Evolutionary conservation across 2,113 vertebrate genomes (phyloP).

Genomic region (Ardeotis arabs): DNA sequence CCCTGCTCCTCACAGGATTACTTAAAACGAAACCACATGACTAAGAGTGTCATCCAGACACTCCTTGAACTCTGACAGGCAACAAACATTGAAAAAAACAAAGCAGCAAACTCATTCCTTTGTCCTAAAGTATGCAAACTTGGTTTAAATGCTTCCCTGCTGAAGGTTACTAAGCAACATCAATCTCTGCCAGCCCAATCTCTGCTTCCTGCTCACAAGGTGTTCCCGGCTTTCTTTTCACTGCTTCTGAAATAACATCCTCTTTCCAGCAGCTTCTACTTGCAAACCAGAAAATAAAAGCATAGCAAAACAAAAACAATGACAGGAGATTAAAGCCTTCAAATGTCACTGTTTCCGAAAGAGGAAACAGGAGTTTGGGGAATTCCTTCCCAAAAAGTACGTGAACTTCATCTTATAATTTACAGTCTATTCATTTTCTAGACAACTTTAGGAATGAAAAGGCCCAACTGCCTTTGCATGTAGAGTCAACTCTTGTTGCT

Average conservation of each 20-base stretch:
- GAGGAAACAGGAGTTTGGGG: background rate
- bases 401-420: background rate
- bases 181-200: background rate
- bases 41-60: accelerated
- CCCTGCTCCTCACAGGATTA: background rate
- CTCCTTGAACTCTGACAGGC: background rate
- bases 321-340: background rate
- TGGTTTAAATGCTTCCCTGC: background rate
- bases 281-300: background rate
- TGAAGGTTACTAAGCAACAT: background rate
- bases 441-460: background rate
- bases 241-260: background rate
- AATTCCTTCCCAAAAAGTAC: background rate
- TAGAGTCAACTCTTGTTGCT: background rate
- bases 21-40: background rate
- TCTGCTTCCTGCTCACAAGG: background rate
- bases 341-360: background rate
- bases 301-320: background rate
- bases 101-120: background rate
- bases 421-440: background rate
- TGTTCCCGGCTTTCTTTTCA: background rate
- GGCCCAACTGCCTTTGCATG: background rate
- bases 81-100: background rate
- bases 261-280: background rate
- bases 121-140: background rate